A percentile compares a stretch with the other conserved stretches of the same genome.
phyloP scores from a whole-genome alignment of 1,140 invertebrate genomes.

The Choristoneura fumiferana region DNA sequence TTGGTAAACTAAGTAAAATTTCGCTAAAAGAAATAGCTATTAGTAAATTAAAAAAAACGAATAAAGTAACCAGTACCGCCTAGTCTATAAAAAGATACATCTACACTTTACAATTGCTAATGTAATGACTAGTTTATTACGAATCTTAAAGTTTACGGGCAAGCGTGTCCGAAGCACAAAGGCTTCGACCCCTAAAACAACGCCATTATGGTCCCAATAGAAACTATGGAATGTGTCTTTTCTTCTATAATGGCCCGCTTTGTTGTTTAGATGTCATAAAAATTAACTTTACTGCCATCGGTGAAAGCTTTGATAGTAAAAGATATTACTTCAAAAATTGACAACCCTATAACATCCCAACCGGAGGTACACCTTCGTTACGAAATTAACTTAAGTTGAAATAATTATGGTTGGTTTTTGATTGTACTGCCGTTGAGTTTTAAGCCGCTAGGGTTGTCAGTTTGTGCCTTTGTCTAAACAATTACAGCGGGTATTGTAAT shows the following conservation, averaged over 20 bases:
- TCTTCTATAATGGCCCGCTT: slow-evolving; percentile 37
- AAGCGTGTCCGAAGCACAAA: slow-evolving; percentile 11
- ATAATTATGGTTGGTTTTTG: not conserved
- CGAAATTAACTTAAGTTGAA: too few relatives aligned
- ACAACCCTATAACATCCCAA: slow-evolving; percentile 24
- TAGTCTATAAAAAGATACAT: not conserved
- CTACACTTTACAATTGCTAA: not conserved
- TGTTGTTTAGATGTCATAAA: slow-evolving; percentile 67
- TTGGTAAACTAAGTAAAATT: too few relatives aligned
- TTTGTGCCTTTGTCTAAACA: slow-evolving; percentile 67
- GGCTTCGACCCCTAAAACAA: slow-evolving; percentile 60
- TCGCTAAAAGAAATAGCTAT: too few relatives aligned
- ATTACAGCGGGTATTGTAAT: slow-evolving; percentile 69
- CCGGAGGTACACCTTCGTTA: not conserved
- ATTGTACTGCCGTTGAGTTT: not conserved
- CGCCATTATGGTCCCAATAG: slow-evolving; percentile 46
- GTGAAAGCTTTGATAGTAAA: slow-evolving; percentile 66
- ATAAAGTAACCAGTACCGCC: too few relatives aligned
- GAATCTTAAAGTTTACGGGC: slow-evolving; percentile 2
- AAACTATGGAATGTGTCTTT: slow-evolving; percentile 55
- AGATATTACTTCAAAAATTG: slow-evolving; percentile 38
- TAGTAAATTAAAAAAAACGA: too few relatives aligned
- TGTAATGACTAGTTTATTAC: slow-evolving; percentile 8
- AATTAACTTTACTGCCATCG: slow-evolving; percentile 65
- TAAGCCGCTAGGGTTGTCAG: slow-evolving; percentile 19